These are phyloP conservation scores for Microcebus murinus DNA, from an alignment of 2,113 vertebrate genomes.

Conservation along the genomic window DNA sequence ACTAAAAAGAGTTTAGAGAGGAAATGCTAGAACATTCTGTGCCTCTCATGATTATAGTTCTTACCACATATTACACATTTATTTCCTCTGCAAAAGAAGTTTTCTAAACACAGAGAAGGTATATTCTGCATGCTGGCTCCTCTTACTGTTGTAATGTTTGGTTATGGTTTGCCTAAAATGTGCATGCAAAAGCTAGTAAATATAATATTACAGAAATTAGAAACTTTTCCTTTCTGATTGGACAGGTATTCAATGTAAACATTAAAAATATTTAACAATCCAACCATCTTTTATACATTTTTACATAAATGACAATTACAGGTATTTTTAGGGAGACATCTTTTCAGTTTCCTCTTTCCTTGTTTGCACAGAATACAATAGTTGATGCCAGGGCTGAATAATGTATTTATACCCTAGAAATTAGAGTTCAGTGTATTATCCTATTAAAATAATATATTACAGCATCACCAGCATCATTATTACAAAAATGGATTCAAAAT, in stretches of 20 bases:
- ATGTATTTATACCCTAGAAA: conserved; percentile 51
- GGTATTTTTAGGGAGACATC: background rate
- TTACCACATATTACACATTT: background rate
- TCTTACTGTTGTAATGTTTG: background rate
- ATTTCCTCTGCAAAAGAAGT: background rate
- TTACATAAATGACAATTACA: background rate
- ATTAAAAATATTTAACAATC: background rate
- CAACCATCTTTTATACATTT: background rate
- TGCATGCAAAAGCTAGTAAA: background rate
- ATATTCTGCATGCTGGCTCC: background rate
- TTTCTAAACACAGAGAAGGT: background rate
- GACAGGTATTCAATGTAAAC: background rate
- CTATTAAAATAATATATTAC: conserved; percentile 64
- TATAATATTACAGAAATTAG: background rate
- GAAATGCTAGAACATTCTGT: background rate
- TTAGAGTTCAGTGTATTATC: conserved; percentile 38
- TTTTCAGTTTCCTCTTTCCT: conserved; percentile 25
- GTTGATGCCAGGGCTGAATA: background rate
- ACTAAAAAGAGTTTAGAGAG: background rate
- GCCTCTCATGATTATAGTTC: background rate
- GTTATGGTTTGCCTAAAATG: background rate
- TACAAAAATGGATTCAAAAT: conserved; percentile 52
- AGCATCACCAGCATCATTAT: conserved; percentile 56
- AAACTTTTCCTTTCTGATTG: conserved; percentile 2
- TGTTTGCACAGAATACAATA: background rate